Evolutionary conservation across 2,797 vertebrate species (phyloP).

Genomic region (Aplochiton taeniatus): DNA sequence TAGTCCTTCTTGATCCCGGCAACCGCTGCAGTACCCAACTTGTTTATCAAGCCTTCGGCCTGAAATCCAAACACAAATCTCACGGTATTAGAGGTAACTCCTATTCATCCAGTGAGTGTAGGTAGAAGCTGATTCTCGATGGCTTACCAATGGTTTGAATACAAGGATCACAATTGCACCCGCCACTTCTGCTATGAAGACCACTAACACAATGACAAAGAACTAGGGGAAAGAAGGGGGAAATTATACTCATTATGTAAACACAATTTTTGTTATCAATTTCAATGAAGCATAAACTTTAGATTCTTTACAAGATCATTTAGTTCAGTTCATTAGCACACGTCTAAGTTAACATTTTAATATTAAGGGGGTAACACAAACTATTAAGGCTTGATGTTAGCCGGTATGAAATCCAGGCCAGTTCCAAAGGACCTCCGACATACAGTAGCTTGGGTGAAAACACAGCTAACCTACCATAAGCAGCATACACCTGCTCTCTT

Average conservation of each 20-base stretch:
- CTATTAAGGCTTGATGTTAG: too few species aligned
- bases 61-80: conserved; percentile 43
- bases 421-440: neutral
- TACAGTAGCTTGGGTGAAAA: neutral
- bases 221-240: conserved; percentile 66
- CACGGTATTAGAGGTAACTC: neutral
- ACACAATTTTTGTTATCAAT: neutral
- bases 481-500: conserved; percentile 78
- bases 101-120: neutral
- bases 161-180: conserved; percentile 79
- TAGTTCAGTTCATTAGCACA: neutral
- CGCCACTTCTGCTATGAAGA: conserved; percentile 80
- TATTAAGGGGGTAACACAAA: neutral
- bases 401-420: too few species aligned
- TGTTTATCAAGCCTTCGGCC: conserved; percentile 62
- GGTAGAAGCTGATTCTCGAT: neutral
- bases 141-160: conserved; percentile 78
- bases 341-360: neutral
- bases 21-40: conserved; percentile 56
- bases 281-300: neutral
- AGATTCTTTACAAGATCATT: neutral
- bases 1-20: conserved; percentile 64
- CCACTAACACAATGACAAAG: conserved; percentile 77
- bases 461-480: conserved; percentile 68
- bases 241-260: neutral